phyloP scores from a whole-genome alignment of 2,113 vertebrate genomes.

The Puntigrus tetrazona region DNA sequence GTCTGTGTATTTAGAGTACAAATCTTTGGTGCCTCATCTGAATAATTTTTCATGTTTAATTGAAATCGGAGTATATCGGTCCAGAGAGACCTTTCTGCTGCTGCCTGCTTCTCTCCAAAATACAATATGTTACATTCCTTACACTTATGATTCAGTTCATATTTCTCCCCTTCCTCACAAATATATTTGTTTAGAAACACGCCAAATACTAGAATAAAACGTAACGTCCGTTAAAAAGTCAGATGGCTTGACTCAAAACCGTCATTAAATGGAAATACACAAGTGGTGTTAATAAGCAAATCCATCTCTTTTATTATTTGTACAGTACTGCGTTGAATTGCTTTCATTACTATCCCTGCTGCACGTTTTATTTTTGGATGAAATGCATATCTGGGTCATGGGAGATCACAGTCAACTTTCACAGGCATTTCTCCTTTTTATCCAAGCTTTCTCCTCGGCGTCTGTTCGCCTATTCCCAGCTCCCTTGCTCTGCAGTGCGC shows the following conservation, averaged over 20 bases:
- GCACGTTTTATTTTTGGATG: slow-evolving; percentile 75
- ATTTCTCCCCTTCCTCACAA: background rate
- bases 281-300: background rate
- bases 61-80: no score
- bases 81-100: no score
- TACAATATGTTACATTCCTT: no score
- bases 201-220: background rate
- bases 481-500: slow-evolving; percentile 67
- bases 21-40: no score
- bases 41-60: no score
- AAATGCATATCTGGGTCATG: slow-evolving; percentile 71
- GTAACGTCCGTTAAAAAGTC: background rate
- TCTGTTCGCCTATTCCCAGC: slow-evolving; percentile 65
- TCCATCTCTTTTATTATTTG: slow-evolving; percentile 25
- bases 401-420: slow-evolving; percentile 69
- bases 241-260: background rate
- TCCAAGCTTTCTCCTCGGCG: slow-evolving; percentile 71
- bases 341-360: slow-evolving; percentile 81
- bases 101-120: no score
- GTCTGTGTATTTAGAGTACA: no score
- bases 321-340: slow-evolving; percentile 65
- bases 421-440: slow-evolving; percentile 66
- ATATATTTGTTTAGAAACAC: background rate
- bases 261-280: background rate
- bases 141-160: no score